Percentiles rank a stretch among this genome's conserved stretches.
Evolutionary conservation across 2,888 invertebrate species (phyloP).

Genomic region (Corbicula japonica): DNA sequence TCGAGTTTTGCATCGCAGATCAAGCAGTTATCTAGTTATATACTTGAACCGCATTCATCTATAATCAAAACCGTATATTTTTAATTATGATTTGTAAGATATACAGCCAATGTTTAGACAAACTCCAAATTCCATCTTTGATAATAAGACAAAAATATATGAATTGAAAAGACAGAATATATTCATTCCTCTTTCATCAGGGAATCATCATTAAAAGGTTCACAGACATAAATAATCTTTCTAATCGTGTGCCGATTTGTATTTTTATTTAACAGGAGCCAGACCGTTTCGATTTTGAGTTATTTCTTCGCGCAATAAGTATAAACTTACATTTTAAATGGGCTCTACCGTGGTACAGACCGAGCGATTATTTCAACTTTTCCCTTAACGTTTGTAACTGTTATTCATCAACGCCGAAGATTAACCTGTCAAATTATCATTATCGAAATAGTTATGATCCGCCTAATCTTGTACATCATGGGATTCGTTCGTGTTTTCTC

Average conservation of each 20-base stretch:
- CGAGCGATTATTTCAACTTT: slow-evolving; percentile 27
- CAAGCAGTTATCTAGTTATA: too few species aligned
- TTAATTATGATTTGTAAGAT: too few species aligned
- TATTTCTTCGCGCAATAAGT: slow-evolving; percentile 31
- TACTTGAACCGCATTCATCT: too few species aligned
- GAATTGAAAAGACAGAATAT: slow-evolving; percentile 1
- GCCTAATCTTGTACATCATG: slow-evolving; percentile 11
- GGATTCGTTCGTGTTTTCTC: slow-evolving; percentile 8
- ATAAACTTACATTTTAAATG: slow-evolving; percentile 39
- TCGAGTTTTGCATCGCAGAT: too few species aligned
- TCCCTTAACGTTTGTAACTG: slow-evolving; percentile 30
- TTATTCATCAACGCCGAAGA: slow-evolving; percentile 20
- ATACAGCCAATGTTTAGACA: too few species aligned
- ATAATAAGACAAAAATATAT: slow-evolving; percentile 21
- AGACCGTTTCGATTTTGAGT: slow-evolving; percentile 32
- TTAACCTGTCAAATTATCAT: slow-evolving; percentile 39
- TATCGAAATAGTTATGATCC: slow-evolving; percentile 34
- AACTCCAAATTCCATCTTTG: not conserved
- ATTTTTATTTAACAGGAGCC: slow-evolving; percentile 30
- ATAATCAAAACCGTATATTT: too few species aligned
- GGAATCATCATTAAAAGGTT: slow-evolving; percentile 38
- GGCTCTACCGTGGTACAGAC: slow-evolving; percentile 22
- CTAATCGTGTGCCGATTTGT: slow-evolving; percentile 25
- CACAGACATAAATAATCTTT: slow-evolving; percentile 26
- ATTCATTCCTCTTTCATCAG: slow-evolving; percentile 24